Evolutionary conservation across 2,797 vertebrate genomes (phyloP).

Genomic region (Neomorphus geoffroyi): DNA sequence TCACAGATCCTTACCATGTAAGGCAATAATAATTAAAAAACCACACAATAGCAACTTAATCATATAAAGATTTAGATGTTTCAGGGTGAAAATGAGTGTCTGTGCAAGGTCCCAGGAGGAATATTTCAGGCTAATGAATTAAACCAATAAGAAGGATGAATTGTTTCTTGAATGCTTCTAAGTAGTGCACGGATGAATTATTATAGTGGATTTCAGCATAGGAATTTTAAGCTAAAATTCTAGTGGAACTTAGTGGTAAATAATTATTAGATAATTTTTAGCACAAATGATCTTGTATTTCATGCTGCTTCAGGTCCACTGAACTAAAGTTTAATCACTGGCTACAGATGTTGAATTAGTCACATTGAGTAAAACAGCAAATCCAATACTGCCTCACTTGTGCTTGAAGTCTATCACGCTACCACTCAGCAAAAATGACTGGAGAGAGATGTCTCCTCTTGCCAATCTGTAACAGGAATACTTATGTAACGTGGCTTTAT

Average conservation of each 20-base stretch:
- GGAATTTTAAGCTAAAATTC: background rate
- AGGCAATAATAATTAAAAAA: too few relatives aligned
- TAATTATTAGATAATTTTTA: background rate
- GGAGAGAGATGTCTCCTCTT: background rate
- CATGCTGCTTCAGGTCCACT: background rate
- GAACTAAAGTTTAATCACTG: background rate
- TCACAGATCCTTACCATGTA: too few relatives aligned
- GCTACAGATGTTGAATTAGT: background rate
- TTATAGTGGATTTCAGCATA: background rate
- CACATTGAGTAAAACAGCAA: background rate
- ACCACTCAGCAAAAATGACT: background rate
- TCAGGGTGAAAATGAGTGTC: background rate
- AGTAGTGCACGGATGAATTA: background rate
- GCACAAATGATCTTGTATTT: background rate
- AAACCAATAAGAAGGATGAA: background rate
- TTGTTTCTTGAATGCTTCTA: background rate
- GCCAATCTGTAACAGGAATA: background rate
- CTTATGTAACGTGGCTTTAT: background rate
- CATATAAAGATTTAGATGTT: background rate
- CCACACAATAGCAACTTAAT: background rate
- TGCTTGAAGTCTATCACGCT: background rate
- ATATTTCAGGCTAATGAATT: background rate
- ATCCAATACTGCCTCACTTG: accelerated
- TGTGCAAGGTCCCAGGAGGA: background rate
- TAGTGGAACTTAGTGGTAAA: background rate